phyloP scores from a whole-genome alignment of 2,888 invertebrate genomes.

The Pseudococcus viburni region DNA sequence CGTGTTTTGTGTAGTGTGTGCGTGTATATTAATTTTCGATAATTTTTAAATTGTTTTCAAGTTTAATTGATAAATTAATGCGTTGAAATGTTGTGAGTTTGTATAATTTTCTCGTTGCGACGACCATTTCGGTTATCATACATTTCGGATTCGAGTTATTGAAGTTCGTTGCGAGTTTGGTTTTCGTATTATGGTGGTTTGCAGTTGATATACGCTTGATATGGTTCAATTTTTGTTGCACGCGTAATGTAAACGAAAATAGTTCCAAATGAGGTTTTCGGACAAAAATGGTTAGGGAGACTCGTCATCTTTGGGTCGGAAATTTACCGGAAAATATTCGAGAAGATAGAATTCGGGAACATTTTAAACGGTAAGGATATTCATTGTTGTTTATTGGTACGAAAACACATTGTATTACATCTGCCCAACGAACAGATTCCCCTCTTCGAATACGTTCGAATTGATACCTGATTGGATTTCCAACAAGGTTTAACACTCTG shows the following conservation, averaged over 20 bases:
- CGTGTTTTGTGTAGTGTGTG: conserved; percentile 65
- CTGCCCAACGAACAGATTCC: neutral
- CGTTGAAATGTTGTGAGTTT: conserved; percentile 55
- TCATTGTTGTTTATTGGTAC: neutral
- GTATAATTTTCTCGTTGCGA: conserved; percentile 32
- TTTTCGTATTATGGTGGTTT: conserved; percentile 59
- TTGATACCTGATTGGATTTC: neutral
- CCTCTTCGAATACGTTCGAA: neutral
- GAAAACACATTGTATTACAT: neutral
- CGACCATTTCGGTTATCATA: conserved; percentile 28
- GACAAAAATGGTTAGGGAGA: conserved; percentile 99
- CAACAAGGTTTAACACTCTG: neutral
- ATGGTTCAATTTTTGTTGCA: conserved; percentile 58
- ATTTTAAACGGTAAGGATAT: conserved; percentile 91
- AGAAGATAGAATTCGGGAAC: conserved; percentile 96
- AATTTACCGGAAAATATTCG: conserved; percentile 99
- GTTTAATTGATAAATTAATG: conserved; percentile 52
- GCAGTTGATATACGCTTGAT: conserved; percentile 59
- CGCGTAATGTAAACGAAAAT: conserved; percentile 66
- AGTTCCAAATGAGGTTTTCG: conserved; percentile 83
- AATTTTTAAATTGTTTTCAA: conserved; percentile 9
- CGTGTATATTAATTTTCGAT: conserved; percentile 60
- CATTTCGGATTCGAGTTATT: conserved; percentile 46
- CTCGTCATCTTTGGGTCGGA: conserved; percentile 99
- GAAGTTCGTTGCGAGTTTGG: conserved; percentile 41